phyloP scores from a whole-genome alignment of 2,888 invertebrate species.

The Netelia virgata region DNA sequence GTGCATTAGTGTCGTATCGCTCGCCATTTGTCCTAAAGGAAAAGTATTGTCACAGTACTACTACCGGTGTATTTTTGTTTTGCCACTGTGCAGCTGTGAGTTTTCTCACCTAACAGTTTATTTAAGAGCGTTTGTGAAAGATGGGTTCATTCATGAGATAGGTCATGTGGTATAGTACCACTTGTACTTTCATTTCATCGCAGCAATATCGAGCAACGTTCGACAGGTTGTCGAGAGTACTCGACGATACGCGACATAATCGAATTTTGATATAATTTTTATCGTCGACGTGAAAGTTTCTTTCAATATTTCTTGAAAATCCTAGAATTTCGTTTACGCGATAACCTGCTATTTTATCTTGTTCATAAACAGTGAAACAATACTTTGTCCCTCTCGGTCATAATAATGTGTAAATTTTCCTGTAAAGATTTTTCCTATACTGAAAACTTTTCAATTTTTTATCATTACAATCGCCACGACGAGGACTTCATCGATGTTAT shows the following conservation, averaged over 20 bases:
- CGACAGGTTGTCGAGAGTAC: neutral
- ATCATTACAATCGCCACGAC: neutral
- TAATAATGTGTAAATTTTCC: too few species aligned
- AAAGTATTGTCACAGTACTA: neutral
- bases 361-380: too few species aligned
- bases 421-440: too few species aligned
- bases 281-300: neutral
- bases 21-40: constrained; percentile 2
- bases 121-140: constrained; percentile 36
- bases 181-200: neutral
- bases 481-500: neutral
- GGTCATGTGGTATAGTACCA: neutral
- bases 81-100: constrained; percentile 15
- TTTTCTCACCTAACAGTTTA: constrained; percentile 46
- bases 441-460: too few species aligned
- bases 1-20: constrained; percentile 2
- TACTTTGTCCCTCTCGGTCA: too few species aligned
- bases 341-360: too few species aligned
- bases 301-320: neutral
- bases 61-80: neutral
- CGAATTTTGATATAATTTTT: constrained; percentile 11
- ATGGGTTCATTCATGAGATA: constrained; percentile 2
- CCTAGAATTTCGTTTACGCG: too few species aligned
- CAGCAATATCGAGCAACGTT: neutral
- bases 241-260: constrained; percentile 1